Evolutionary conservation across 2,888 invertebrate genomes (phyloP).

Genomic region (Clanis bilineata): DNA sequence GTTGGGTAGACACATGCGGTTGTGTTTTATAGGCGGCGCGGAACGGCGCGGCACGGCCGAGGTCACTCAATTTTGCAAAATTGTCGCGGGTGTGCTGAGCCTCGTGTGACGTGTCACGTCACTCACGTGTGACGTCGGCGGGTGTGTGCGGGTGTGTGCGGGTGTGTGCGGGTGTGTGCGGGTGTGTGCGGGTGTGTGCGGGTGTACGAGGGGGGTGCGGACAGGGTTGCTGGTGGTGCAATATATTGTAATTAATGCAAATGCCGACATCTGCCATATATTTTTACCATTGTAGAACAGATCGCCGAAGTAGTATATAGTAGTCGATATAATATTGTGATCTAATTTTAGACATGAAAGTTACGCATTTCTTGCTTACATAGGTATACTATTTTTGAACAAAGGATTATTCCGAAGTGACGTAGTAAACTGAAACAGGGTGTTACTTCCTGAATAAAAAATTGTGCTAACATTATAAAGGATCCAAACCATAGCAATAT

Average conservation of each 20-base stretch:
- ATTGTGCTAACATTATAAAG: no score
- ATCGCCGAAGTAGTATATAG: background rate
- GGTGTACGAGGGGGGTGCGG: background rate
- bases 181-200: background rate
- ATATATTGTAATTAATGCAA: conserved; percentile 9
- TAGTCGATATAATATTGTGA: no score
- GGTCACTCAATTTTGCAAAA: conserved; percentile 35
- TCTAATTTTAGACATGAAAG: no score
- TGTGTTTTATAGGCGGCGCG: conserved; percentile 31
- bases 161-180: background rate
- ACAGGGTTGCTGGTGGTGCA: conserved; percentile 5
- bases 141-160: background rate
- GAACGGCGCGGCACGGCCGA: conserved; percentile 17
- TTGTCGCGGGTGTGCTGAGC: background rate
- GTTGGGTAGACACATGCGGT: conserved; percentile 19
- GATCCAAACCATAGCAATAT: no score
- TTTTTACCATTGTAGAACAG: background rate
- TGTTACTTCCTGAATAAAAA: no score
- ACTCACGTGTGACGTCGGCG: background rate
- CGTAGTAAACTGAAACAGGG: no score
- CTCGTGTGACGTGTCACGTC: no score
- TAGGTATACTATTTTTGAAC: no score
- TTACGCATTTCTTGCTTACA: no score
- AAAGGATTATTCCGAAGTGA: no score
- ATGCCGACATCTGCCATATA: conserved; percentile 6